Percentiles rank a stretch among this genome's conserved stretches.
Evolutionary conservation across 2,113 vertebrate genomes (phyloP).

Genomic region (Sarotherodon lohbergeri): DNA sequence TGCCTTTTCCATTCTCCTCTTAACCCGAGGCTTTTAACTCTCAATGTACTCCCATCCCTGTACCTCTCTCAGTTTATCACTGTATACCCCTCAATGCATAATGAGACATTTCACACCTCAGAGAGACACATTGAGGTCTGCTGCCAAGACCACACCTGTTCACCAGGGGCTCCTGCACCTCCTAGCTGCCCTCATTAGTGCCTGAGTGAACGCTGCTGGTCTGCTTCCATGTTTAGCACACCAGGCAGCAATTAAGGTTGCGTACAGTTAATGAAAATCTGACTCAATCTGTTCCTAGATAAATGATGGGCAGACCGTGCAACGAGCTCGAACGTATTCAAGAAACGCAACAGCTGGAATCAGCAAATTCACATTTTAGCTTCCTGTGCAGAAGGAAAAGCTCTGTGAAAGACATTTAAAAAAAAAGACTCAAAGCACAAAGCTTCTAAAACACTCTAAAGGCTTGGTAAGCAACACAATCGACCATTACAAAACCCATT

Average conservation of each 20-base stretch:
- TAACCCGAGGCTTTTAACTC: neutral
- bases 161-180: constrained; percentile 6
- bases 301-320: neutral
- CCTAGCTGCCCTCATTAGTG: constrained; percentile 26
- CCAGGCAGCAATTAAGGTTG: constrained; percentile 2
- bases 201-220: constrained; percentile 15
- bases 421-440: neutral
- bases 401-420: neutral
- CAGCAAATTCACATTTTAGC: neutral
- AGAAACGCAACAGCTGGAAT: neutral
- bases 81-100: neutral
- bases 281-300: neutral
- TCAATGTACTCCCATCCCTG: neutral
- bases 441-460: neutral
- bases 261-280: neutral
- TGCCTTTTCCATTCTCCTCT: neutral
- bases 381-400: neutral
- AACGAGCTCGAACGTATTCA: neutral
- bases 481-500: neutral
- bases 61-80: neutral
- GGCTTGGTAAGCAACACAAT: constrained; percentile 6
- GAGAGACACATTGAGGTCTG: neutral
- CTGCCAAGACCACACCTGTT: constrained; percentile 25
- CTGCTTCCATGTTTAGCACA: neutral
- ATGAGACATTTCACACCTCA: neutral